Evolutionary conservation across 2,797 vertebrate genomes (phyloP), one percentile per base, ranked within the genome.

Genomic region (Arnoldichthys spilopterus): DNA sequence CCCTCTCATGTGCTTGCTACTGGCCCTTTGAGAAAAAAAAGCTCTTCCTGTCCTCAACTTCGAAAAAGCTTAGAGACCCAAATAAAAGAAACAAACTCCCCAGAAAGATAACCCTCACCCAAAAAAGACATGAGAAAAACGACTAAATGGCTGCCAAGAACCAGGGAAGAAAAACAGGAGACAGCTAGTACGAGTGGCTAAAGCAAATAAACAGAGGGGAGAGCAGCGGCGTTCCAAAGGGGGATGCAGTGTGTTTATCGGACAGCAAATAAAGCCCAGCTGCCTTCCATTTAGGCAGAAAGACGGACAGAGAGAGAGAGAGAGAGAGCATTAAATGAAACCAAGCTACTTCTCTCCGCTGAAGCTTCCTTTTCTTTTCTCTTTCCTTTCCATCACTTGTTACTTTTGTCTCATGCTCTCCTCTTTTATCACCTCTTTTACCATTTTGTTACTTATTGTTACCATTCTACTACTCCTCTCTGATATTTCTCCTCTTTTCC

Each of bases 211-310:
- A 83, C 82, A 71, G 81, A 79, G 49, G 47, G 66, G 72, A 71
- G 18, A 78, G 71, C 9, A 70, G 74, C 66, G 45, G 77, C 77
- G 79, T 74, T 85, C 67, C 79, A 81, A 45, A 69, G 73, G 30
- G 81, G 67, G 81, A 80, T 76, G 83, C 63, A 72, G 84, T 74
- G 78, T 86, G 79, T 87, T 87, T 86, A 86, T 83, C 85, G 70
- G 78, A 85, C 80, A 80, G 82, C 80, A 78, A 85, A 83, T 86
- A 86, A 80, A 87, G 80, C 64, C 59, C 87, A 89, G 86, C 85
- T 89, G 87, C 80, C 79, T 85, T 80, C 79, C 80, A 86, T 89
- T 87, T 83, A 74, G 76, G 61, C 61, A 67, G 80, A 26, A n/a
- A n/a, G n/a, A n/a, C n/a, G n/a, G n/a, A 82, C 75, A 80, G 59